A percentile compares a stretch with the other conserved stretches of the same genome.
Conservation (phyloP, 92 coral and sea anemone genomes). For the Nematostella vectensis region DNA sequence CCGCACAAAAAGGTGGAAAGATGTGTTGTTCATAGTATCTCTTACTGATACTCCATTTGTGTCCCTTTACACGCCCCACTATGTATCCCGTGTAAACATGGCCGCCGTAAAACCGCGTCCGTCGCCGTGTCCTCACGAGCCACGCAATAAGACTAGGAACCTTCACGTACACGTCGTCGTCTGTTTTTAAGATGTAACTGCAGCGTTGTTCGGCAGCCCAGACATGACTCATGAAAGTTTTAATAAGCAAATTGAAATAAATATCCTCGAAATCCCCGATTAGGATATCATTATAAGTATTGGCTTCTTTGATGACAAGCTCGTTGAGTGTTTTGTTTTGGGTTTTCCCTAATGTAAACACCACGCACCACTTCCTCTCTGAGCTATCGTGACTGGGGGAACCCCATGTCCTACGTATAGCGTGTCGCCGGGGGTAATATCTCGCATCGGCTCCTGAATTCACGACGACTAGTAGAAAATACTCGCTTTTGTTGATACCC, state of each 20-base stretch:
- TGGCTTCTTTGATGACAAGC: conserved; percentile 16
- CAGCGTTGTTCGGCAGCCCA: conserved; percentile 18
- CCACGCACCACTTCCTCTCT: conserved; percentile 2
- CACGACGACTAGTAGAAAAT: conserved; percentile 8
- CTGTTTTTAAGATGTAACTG: conserved; percentile 34
- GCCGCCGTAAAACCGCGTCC: conserved; percentile 32
- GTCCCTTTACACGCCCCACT: conserved; percentile 23
- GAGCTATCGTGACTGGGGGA: neutral
- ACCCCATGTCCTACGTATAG: conserved; percentile 44
- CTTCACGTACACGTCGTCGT: conserved; percentile 41
- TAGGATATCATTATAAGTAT: conserved; percentile 30
- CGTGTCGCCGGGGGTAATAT: conserved; percentile 1
- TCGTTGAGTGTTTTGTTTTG: neutral
- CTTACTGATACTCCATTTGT: conserved; percentile 41
- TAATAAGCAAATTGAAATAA: conserved; percentile 24
- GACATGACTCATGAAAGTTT: conserved; percentile 39
- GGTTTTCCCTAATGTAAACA: conserved; percentile 23
- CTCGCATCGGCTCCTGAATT: conserved; percentile 13
- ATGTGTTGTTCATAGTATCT: conserved; percentile 21
- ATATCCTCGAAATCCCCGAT: conserved; percentile 35
- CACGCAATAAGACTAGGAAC: conserved; percentile 31
- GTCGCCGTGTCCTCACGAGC: conserved; percentile 16
- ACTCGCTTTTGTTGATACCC: neutral
- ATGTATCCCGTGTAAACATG: conserved; percentile 9
- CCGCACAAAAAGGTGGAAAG: conserved; percentile 35